Conservation (phyloP, 2,888 invertebrate genomes). For the Meghimatium bilineatum region DNA sequence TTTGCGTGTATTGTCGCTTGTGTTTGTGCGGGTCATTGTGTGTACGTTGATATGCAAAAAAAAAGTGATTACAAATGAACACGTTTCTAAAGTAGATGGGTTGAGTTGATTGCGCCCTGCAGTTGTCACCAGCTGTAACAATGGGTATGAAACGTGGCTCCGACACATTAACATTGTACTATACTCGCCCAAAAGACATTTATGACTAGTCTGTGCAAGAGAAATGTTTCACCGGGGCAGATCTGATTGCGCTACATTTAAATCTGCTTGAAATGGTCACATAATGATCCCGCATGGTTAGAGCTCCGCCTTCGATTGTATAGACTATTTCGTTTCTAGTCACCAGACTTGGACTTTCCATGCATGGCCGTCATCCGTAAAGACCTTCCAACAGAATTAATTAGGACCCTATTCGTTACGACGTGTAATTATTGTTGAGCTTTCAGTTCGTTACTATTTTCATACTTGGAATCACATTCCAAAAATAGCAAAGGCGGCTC, state of each 20-base stretch:
- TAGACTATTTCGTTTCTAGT: neutral
- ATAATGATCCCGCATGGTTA: slow-evolving; percentile 25
- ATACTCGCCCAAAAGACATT: slow-evolving; percentile 1
- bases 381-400: no score
- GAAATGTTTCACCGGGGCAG: neutral
- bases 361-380: no score
- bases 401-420: no score
- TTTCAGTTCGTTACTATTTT: no score
- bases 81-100: neutral
- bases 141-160: neutral
- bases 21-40: slow-evolving; percentile 6
- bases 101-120: neutral
- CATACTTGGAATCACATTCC: no score
- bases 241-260: slow-evolving; percentile 9
- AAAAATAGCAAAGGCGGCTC: no score
- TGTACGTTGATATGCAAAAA: neutral
- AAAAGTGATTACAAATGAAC: neutral
- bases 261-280: neutral
- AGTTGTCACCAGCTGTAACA: neutral
- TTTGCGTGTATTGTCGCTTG: neutral
- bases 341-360: no score
- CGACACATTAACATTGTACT: neutral
- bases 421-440: no score
- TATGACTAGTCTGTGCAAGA: neutral
- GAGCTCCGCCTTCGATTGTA: neutral